Evolutionary conservation across 2,797 vertebrate genomes (phyloP).

Genomic region (Falco concolor): DNA sequence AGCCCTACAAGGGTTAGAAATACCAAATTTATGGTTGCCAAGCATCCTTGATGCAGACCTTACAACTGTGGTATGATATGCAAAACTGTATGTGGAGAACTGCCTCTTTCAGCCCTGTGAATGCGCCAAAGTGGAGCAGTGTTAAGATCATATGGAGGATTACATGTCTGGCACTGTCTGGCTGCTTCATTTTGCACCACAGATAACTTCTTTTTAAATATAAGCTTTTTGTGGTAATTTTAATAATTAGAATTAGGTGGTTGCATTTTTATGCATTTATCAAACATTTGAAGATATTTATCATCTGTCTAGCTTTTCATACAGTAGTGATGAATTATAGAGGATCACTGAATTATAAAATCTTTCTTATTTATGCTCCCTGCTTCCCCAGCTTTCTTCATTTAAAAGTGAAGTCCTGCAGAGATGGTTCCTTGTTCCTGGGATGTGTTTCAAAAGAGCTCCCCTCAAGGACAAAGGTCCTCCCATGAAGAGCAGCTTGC

Average conservation of each 20-base stretch:
- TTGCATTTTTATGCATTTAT: neutral
- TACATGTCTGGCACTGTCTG: neutral
- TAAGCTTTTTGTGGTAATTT: neutral
- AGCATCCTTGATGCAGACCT: neutral
- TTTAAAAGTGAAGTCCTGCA: neutral
- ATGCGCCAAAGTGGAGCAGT: neutral
- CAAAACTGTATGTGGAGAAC: neutral
- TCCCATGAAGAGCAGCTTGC: neutral
- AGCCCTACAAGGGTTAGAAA: neutral
- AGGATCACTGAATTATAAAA: neutral
- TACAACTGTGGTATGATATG: neutral
- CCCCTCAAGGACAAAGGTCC: neutral
- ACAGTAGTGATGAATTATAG: neutral
- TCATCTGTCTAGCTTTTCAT: neutral
- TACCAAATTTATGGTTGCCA: neutral
- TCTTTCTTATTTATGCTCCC: neutral
- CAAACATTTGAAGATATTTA: slow-evolving; percentile 21
- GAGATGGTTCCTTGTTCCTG: neutral
- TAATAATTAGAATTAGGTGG: neutral
- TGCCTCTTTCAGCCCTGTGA: neutral
- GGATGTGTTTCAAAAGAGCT: neutral
- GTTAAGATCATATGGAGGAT: neutral
- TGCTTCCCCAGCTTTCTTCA: neutral
- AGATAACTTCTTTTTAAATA: neutral
- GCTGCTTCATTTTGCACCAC: neutral